Evolutionary conservation across 2,888 invertebrate species (phyloP), one percentile per base, ranked within the genome.

Genomic region (Drosophila trichaetosa): DNA sequence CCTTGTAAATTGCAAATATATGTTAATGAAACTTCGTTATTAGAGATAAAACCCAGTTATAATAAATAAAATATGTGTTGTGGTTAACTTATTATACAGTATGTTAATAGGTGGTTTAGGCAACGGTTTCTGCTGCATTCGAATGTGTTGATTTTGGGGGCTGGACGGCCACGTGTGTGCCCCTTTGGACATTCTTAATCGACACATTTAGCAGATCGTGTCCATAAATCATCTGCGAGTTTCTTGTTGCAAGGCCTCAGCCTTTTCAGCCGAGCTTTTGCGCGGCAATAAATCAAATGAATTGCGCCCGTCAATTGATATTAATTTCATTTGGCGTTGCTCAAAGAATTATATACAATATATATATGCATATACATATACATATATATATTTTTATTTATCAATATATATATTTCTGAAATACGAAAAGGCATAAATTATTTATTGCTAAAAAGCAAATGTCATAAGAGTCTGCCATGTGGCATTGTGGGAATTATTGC

Each of bases 391-490:
- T 42, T n/a, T n/a, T n/a, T 61, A 33, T 69, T 40, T 64, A 68
- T 42, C 60, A 66, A 56, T 46, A 51, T 59, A 38, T 63, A 63
- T 59, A 62, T 46, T 51, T 59, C 31, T 68, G 54, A 59, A 64
- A 56, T 79, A 58, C 63, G 70, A 64, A 79, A 83, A 83, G 81
- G 77, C 80, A 87, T 89, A 87, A 87, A 82, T 87, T 74, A 85
- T 89, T 89, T 82, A 87, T 84, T 83, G 84, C 89, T 82, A 84
- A 89, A 89, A 84, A 85, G 75, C 89, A 84, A 89, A 89, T 85
- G 85, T 87, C 89, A 85, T 85, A 85, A 83, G 72, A 70, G 81
- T 78, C 62, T 61, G 68, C 58, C 65, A 61, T 52, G 60, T 73
- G 77, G 75, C 42, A 71, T 61, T 78, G 76, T 76, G 79, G 76